phyloP scores from a whole-genome alignment of 2,888 invertebrate genomes.

The Hydriomena furcata region DNA sequence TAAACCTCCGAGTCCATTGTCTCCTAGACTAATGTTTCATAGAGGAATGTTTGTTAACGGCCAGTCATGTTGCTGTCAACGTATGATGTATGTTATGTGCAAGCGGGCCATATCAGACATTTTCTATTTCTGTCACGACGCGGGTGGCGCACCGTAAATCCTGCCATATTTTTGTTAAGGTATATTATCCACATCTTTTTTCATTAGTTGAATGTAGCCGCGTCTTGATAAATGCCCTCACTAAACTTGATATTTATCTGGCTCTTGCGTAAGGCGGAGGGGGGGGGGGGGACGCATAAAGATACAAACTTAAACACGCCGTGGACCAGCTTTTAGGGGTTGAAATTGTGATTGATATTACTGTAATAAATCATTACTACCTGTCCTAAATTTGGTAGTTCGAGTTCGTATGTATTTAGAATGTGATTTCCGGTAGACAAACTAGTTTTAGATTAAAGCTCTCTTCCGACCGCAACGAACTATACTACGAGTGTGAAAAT shows the following conservation, averaged over 20 bases:
- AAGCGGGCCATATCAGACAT: slow-evolving; percentile 59
- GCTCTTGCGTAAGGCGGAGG: slow-evolving; percentile 30
- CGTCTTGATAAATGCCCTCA: slow-evolving; percentile 49
- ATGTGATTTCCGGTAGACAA: neutral
- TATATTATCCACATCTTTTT: slow-evolving; percentile 60
- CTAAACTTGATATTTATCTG: slow-evolving; percentile 45
- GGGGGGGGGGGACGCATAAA: slow-evolving; percentile 27
- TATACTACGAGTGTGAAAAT: too few relatives aligned
- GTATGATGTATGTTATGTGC: slow-evolving; percentile 62
- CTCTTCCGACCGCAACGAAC: too few relatives aligned
- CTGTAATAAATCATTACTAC: slow-evolving; percentile 16
- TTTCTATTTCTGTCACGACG: slow-evolving; percentile 73
- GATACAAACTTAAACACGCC: slow-evolving; percentile 29
- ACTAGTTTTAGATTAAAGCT: neutral
- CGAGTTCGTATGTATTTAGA: neutral
- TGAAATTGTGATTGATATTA: slow-evolving; percentile 13
- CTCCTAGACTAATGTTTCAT: slow-evolving; percentile 14
- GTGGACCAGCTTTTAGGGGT: slow-evolving; percentile 14
- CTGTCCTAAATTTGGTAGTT: slow-evolving; percentile 2
- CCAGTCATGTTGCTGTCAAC: slow-evolving; percentile 61
- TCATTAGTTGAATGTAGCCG: slow-evolving; percentile 57
- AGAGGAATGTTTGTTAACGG: slow-evolving; percentile 51
- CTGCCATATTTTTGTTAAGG: slow-evolving; percentile 61
- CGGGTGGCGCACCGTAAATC: slow-evolving; percentile 63
- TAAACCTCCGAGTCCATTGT: too few relatives aligned